Percentiles rank a stretch among this genome's conserved stretches.
Evolutionary conservation across 1,140 invertebrate genomes (phyloP).

Genomic region (Triops cancriformis): DNA sequence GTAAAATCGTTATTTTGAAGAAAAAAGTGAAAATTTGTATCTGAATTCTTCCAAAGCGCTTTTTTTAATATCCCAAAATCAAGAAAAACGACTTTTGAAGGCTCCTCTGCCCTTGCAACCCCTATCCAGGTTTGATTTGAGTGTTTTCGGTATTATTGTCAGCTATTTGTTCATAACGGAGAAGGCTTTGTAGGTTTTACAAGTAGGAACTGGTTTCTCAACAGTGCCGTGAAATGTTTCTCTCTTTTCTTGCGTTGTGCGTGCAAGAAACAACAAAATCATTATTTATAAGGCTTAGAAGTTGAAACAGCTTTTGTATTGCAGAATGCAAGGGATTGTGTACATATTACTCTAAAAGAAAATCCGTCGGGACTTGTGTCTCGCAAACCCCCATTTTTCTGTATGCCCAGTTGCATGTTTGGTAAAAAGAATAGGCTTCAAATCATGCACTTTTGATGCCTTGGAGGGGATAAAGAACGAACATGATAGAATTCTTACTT

Average conservation of each 20-base stretch:
- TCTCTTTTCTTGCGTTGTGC: not conserved
- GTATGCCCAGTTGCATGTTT: not conserved
- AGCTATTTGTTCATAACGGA: not conserved
- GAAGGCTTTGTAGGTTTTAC: not conserved
- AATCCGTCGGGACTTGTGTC: not conserved
- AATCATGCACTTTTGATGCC: not conserved
- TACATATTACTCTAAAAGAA: not conserved
- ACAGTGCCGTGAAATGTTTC: not conserved
- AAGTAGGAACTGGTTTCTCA: not conserved
- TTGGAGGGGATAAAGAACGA: not conserved
- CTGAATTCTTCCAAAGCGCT: not conserved
- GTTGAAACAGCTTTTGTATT: not conserved
- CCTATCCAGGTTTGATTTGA: not conserved
- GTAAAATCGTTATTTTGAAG: not conserved
- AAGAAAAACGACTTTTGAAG: not conserved
- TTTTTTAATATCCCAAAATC: not conserved
- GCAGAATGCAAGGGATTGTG: not conserved
- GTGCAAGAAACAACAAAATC: not conserved
- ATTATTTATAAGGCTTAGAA: not conserved
- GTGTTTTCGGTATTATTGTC: not conserved
- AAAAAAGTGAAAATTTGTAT: not conserved
- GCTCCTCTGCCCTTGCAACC: not conserved
- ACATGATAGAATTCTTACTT: not conserved
- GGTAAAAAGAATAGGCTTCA: not conserved
- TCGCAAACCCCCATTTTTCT: not conserved